A percentile compares a stretch with the other conserved stretches of the same genome.
Conservation (phyloP, 2,888 invertebrate genomes). For the Cerceris ruficornis region DNA sequence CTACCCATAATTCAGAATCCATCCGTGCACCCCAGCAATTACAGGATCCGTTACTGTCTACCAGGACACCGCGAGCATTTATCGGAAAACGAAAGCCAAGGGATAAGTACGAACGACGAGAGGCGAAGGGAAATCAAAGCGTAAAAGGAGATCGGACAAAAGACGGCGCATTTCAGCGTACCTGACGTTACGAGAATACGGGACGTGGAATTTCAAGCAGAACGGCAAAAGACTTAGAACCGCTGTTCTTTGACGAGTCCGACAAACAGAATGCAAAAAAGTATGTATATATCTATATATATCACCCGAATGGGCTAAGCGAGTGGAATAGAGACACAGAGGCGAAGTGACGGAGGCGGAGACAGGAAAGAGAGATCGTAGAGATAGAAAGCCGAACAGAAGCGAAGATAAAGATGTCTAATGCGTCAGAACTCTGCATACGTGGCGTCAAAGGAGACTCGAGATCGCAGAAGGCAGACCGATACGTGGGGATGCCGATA, state of each 20-base stretch:
- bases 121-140: neutral
- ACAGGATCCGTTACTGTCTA: slow-evolving; percentile 5
- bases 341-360: neutral
- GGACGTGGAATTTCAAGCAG: slow-evolving; percentile 41
- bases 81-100: neutral
- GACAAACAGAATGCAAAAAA: slow-evolving; percentile 51
- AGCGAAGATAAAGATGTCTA: slow-evolving; percentile 16
- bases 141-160: neutral
- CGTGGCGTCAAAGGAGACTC: slow-evolving; percentile 16
- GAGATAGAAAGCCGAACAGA: slow-evolving; percentile 1
- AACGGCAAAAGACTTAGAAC: slow-evolving; percentile 23
- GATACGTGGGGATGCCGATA: slow-evolving; percentile 14
- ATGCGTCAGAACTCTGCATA: slow-evolving; percentile 15
- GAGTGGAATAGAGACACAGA: slow-evolving; percentile 12
- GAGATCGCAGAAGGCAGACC: slow-evolving; percentile 28
- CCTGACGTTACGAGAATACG: slow-evolving; percentile 38
- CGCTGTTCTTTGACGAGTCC: slow-evolving; percentile 44
- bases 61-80: neutral
- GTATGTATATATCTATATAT: neutral
- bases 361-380: slow-evolving; percentile 6
- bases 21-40: slow-evolving; percentile 22
- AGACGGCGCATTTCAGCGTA: slow-evolving; percentile 20
- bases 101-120: neutral
- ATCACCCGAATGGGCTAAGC: slow-evolving; percentile 18
- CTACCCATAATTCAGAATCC: neutral